phyloP scores from a whole-genome alignment of 2,113 vertebrate species.

The Pituophis catenifer region DNA sequence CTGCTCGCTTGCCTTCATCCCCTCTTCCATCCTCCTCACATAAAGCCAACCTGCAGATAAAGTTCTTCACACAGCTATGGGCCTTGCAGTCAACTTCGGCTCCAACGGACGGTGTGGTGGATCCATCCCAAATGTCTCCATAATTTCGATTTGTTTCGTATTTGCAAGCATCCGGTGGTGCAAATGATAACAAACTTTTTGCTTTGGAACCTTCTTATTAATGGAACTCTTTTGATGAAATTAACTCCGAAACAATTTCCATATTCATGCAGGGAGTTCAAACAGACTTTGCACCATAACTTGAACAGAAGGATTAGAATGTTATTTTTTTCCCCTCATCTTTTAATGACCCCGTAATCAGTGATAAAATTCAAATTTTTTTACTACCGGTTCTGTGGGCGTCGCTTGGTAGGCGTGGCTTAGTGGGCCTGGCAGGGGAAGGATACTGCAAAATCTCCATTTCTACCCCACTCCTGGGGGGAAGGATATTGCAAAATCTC shows the following conservation, averaged over 20 bases:
- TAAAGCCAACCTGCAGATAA: neutral
- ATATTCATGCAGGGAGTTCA: slow-evolving; percentile 15
- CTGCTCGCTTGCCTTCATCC: neutral
- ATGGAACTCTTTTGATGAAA: slow-evolving; percentile 8
- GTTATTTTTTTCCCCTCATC: neutral
- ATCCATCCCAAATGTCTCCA: neutral
- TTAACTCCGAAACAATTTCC: neutral
- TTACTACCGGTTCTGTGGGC: too few relatives aligned
- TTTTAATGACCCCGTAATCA: too few relatives aligned
- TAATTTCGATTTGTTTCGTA: neutral
- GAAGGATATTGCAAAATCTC: too few relatives aligned
- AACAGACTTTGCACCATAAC: neutral
- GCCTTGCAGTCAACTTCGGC: neutral
- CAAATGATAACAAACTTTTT: slow-evolving; percentile 31
- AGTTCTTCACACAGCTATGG: neutral
- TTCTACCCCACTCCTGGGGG: too few relatives aligned
- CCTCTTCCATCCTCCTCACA: neutral
- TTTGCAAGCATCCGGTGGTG: neutral
- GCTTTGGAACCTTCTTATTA: slow-evolving; percentile 46
- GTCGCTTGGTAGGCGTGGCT: too few relatives aligned
- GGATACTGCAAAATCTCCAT: too few relatives aligned
- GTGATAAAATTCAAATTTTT: too few relatives aligned
- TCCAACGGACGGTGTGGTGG: neutral
- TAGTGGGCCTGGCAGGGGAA: too few relatives aligned
- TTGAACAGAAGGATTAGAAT: neutral